Conservation (phyloP, 2,888 invertebrate species). For the Calephelis perditalis region DNA sequence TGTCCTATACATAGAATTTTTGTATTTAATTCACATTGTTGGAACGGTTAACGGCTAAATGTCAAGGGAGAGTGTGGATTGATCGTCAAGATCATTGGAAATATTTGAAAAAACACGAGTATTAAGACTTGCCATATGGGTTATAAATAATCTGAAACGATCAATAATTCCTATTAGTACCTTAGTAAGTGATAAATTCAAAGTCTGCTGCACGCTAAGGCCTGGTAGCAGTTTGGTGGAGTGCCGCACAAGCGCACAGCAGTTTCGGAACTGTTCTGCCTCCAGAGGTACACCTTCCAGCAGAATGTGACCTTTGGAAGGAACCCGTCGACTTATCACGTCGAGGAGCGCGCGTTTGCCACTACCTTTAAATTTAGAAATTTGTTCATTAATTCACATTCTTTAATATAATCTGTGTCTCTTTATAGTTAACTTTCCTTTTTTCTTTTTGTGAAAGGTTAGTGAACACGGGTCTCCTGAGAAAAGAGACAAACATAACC, state of each 20-base stretch:
- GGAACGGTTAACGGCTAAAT: too few relatives aligned
- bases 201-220: conserved; percentile 91
- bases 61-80: too few relatives aligned
- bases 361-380: conserved; percentile 79
- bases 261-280: conserved; percentile 88
- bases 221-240: conserved; percentile 91
- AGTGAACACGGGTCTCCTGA: too few relatives aligned
- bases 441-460: too few relatives aligned
- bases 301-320: conserved; percentile 92
- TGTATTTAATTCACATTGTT: too few relatives aligned
- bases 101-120: too few relatives aligned
- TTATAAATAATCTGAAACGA: neutral
- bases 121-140: neutral
- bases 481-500: too few relatives aligned
- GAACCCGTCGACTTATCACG: conserved; percentile 90
- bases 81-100: too few relatives aligned
- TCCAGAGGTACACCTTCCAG: conserved; percentile 92
- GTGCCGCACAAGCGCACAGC: conserved; percentile 93
- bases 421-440: too few relatives aligned
- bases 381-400: too few relatives aligned
- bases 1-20: too few relatives aligned
- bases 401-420: too few relatives aligned
- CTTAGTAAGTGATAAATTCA: conserved; percentile 88
- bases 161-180: conserved; percentile 47
- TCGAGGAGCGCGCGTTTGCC: conserved; percentile 96